Conservation (phyloP, 2,797 vertebrate genomes). For the Potorous gilbertii region DNA sequence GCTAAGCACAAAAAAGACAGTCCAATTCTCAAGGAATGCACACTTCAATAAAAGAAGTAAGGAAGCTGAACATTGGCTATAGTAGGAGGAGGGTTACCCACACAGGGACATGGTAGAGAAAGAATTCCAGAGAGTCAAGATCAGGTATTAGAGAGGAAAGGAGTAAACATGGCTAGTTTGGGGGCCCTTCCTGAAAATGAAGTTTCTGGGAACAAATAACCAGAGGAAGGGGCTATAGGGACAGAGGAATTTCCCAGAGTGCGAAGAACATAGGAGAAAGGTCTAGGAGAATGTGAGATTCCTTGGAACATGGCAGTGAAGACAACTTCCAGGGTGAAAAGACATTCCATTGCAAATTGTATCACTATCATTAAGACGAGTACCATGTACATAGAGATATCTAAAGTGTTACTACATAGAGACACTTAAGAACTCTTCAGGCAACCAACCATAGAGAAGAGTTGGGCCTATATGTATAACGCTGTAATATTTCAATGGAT, state of each 20-base stretch:
- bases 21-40: neutral
- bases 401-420: neutral
- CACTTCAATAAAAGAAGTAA: neutral
- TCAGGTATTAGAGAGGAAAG: neutral
- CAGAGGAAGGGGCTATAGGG: neutral
- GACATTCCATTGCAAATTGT: neutral
- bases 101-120: neutral
- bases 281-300: neutral
- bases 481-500: neutral
- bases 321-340: neutral
- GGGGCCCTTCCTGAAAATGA: neutral
- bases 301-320: neutral
- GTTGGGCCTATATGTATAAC: neutral
- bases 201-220: neutral
- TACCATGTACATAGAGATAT: neutral
- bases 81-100: neutral
- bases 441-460: neutral
- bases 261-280: neutral
- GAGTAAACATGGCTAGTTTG: neutral
- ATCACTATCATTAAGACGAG: neutral
- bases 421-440: neutral
- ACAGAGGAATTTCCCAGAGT: neutral
- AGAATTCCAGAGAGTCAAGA: neutral
- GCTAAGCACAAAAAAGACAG: neutral
- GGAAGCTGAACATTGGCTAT: neutral